Conservation (phyloP, 2,797 vertebrate species). For the Avahi laniger region DNA sequence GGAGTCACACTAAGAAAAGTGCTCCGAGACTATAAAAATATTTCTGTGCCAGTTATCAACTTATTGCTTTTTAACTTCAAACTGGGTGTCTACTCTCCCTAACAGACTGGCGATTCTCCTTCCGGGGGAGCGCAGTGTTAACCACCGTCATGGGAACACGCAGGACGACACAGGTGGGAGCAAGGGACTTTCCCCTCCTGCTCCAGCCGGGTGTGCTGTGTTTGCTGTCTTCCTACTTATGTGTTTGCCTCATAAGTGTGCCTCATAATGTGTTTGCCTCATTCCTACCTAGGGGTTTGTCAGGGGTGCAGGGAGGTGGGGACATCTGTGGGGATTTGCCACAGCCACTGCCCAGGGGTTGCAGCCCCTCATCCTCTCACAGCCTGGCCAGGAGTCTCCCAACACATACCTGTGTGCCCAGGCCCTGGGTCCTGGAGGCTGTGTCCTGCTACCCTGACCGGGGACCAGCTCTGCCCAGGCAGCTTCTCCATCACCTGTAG, state of each 20-base stretch:
- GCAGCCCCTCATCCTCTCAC: too few species aligned
- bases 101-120: too few species aligned
- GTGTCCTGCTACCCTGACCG: neutral
- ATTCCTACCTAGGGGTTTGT: neutral
- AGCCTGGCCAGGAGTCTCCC: neutral
- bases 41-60: neutral
- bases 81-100: neutral
- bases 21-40: neutral
- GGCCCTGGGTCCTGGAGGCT: neutral
- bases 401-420: neutral
- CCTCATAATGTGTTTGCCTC: too few species aligned
- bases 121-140: accelerated
- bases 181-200: too few species aligned
- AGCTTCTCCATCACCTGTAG: neutral
- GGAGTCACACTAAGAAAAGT: neutral
- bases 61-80: neutral
- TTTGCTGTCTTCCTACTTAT: neutral
- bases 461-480: neutral
- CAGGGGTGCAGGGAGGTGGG: neutral
- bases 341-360: neutral
- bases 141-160: too few species aligned
- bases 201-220: neutral
- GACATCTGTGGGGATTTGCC: neutral
- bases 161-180: neutral
- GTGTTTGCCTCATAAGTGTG: too few species aligned